phyloP scores from a whole-genome alignment of 2,113 vertebrate genomes.

The Callospermophilus lateralis region DNA sequence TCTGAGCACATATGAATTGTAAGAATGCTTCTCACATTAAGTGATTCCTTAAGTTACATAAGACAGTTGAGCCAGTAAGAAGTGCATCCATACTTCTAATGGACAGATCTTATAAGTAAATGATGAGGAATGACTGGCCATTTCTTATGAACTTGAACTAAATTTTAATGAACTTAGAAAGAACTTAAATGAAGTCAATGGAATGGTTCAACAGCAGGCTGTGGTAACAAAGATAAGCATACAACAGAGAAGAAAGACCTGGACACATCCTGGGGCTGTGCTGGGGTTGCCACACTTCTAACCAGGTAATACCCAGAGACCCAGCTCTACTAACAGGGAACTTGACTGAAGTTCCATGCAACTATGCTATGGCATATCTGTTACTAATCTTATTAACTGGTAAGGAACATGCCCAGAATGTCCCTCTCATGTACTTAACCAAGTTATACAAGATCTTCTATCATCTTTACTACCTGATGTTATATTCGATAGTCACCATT shows the following conservation, averaged over 20 bases:
- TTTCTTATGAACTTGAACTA: neutral
- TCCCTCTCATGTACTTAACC: neutral
- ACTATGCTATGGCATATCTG: neutral
- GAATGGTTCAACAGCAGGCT: neutral
- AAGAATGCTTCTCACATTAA: neutral
- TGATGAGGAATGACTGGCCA: neutral
- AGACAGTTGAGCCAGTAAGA: neutral
- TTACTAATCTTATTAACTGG: neutral
- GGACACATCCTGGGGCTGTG: no score
- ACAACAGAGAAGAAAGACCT: neutral
- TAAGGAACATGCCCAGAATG: neutral
- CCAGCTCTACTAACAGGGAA: neutral
- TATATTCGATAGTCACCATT: neutral
- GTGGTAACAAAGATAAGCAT: neutral
- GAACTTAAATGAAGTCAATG: neutral
- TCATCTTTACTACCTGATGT: neutral
- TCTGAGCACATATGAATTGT: neutral
- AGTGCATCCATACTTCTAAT: neutral
- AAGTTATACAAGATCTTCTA: neutral
- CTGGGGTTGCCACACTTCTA: neutral
- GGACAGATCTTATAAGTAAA: neutral
- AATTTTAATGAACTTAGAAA: neutral
- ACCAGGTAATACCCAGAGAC: neutral
- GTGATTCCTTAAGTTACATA: constrained; percentile 34
- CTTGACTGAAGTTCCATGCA: neutral